phyloP scores from a whole-genome alignment of 2,113 vertebrate genomes.

The Myocastor coypus region DNA sequence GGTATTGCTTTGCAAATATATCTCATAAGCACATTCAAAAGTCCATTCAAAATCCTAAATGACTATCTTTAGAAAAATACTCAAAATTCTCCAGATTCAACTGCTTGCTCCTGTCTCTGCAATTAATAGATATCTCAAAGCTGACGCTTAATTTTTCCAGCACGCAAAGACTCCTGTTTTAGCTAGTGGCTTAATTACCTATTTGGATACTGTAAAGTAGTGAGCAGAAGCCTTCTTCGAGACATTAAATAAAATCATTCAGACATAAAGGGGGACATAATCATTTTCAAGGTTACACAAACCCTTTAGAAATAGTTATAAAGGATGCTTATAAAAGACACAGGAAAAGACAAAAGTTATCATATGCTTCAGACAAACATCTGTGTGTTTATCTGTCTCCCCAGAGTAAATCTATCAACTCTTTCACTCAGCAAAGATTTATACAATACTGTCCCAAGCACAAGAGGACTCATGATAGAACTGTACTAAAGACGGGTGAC shows the following conservation, averaged over 20 bases:
- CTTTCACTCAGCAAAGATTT: neutral
- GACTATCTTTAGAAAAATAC: conserved; percentile 9
- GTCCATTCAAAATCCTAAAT: conserved; percentile 26
- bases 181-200: neutral
- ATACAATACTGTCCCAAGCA: neutral
- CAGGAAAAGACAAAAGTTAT: neutral
- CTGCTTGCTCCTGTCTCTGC: neutral
- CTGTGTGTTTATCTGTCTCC: neutral
- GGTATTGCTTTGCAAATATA: conserved; percentile 20
- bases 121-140: neutral
- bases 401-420: conserved; percentile 25
- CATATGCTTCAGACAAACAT: conserved; percentile 20
- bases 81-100: neutral
- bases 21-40: neutral
- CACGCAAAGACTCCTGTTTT: neutral
- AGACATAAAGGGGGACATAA: neutral
- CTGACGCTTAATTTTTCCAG: conserved; percentile 50
- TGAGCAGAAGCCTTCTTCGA: neutral
- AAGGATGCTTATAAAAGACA: conserved; percentile 45
- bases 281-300: conserved; percentile 48
- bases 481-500: neutral
- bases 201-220: neutral
- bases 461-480: neutral
- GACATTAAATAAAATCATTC: conserved; percentile 3
- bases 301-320: neutral